Evolutionary conservation across 2,888 invertebrate species (phyloP).

Genomic region (Clepsis dumicolana): DNA sequence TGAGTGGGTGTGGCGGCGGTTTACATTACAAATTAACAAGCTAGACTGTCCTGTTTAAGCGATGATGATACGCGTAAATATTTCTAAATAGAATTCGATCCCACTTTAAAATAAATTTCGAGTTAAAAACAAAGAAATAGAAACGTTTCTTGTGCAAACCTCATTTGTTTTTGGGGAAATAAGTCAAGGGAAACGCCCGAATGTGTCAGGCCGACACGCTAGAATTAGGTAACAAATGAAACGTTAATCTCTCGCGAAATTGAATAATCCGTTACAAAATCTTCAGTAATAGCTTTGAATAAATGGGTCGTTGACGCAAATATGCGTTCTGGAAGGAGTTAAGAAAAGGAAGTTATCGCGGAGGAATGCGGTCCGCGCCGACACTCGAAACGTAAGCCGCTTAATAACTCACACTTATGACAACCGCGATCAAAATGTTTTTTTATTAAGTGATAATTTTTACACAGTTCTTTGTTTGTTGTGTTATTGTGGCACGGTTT

Average conservation of each 20-base stretch:
- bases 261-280: slow-evolving; percentile 68
- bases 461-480: slow-evolving; percentile 33
- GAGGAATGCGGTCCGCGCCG: slow-evolving; percentile 70
- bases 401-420: slow-evolving; percentile 39
- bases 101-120: slow-evolving; percentile 33
- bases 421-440: slow-evolving; percentile 42
- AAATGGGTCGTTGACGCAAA: slow-evolving; percentile 66
- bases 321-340: slow-evolving; percentile 64
- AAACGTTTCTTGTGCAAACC: slow-evolving; percentile 18
- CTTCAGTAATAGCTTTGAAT: slow-evolving; percentile 59
- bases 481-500: slow-evolving; percentile 20
- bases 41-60: background rate
- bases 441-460: slow-evolving; percentile 39
- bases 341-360: slow-evolving; percentile 66
- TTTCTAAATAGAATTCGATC: slow-evolving; percentile 3
- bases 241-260: slow-evolving; percentile 65
- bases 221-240: slow-evolving; percentile 63
- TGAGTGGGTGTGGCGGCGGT: background rate
- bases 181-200: slow-evolving; percentile 43
- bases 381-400: slow-evolving; percentile 52
- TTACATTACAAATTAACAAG: background rate
- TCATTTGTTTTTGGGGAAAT: slow-evolving; percentile 39
- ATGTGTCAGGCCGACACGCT: slow-evolving; percentile 42
- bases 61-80: background rate
- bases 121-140: slow-evolving; percentile 34